These are phyloP conservation scores for Drosophila burlai DNA, from an alignment of 1,140 invertebrate species.

Conservation along the genomic window DNA sequence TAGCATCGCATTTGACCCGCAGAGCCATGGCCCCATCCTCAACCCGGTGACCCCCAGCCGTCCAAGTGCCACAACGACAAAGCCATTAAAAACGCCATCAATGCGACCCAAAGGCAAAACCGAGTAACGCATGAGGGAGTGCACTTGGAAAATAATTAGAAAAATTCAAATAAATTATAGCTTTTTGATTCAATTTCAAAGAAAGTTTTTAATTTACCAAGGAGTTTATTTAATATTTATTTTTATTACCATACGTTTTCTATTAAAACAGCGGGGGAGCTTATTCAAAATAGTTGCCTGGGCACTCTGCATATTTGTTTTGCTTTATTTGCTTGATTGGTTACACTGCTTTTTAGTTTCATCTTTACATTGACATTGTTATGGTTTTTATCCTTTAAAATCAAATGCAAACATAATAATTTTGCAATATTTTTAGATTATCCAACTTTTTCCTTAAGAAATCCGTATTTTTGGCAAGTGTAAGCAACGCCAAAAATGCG, in stretches of 20 bases:
- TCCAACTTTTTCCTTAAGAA: background rate
- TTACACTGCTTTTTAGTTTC: background rate
- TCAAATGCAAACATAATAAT: background rate
- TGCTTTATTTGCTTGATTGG: background rate
- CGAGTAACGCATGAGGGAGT: conserved; percentile 25
- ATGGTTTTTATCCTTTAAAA: background rate
- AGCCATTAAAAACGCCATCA: conserved; percentile 80
- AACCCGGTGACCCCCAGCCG: conserved; percentile 38
- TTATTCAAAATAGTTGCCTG: background rate
- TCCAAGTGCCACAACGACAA: conserved; percentile 57
- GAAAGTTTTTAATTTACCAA: background rate
- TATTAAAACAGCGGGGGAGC: no score
- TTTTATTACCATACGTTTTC: background rate
- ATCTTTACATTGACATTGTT: background rate
- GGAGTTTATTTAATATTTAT: background rate
- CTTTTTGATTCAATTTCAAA: background rate
- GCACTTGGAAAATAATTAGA: conserved; percentile 4
- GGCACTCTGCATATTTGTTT: background rate
- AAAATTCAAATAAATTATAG: background rate
- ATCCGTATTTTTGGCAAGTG: background rate
- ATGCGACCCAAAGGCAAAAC: conserved; percentile 52
- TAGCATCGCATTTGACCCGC: conserved; percentile 50
- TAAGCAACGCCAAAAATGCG: background rate
- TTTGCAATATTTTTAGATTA: background rate
- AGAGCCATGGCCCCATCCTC: background rate